Evolutionary conservation across 2,888 invertebrate genomes (phyloP).

Genomic region (Axea sp.): DNA sequence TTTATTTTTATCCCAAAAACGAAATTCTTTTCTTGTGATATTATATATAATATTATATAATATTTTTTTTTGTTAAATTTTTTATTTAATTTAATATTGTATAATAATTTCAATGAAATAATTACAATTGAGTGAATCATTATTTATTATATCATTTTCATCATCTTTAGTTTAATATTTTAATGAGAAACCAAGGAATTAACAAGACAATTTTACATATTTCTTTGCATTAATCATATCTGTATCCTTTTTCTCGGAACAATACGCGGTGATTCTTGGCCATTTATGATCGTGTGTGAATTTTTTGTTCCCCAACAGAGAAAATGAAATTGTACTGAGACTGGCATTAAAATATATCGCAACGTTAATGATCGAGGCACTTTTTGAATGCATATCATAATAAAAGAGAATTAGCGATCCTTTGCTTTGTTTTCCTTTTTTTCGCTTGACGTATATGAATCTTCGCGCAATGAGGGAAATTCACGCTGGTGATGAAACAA

Average conservation of each 20-base stretch:
- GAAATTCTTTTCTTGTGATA: too few relatives aligned
- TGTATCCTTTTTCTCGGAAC: neutral
- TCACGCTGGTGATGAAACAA: conserved; percentile 54
- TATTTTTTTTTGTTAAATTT: too few relatives aligned
- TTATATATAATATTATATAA: too few relatives aligned
- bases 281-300: conserved; percentile 11
- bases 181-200: neutral
- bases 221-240: conserved; percentile 1
- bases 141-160: too few relatives aligned
- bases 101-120: too few relatives aligned
- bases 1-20: too few relatives aligned
- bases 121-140: too few relatives aligned
- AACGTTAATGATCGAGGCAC: conserved; percentile 42
- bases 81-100: too few relatives aligned
- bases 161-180: too few relatives aligned
- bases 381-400: conserved; percentile 45
- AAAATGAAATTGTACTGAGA: conserved; percentile 32
- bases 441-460: conserved; percentile 35
- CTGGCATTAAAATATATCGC: conserved; percentile 43
- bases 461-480: conserved; percentile 51
- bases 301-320: conserved; percentile 9
- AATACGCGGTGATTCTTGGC: conserved; percentile 1
- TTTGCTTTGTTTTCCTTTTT: conserved; percentile 32
- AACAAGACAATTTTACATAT: neutral
- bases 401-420: conserved; percentile 50